Conservation (phyloP, 2,888 invertebrate genomes). For the Cephus rjabovi region DNA sequence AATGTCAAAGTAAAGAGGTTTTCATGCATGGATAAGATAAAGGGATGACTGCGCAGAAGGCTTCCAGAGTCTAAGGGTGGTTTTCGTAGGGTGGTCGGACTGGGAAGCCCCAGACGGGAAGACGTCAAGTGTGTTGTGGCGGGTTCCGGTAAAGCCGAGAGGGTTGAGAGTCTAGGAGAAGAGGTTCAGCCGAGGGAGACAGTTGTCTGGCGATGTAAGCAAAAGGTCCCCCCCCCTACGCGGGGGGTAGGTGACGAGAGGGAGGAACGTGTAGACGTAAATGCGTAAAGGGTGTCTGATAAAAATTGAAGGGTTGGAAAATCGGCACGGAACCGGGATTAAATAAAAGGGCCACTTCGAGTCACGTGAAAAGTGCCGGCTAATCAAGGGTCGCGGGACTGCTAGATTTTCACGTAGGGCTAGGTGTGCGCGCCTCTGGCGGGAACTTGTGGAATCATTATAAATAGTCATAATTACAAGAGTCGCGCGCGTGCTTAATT, state of each 20-base stretch:
- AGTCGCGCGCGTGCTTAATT: slow-evolving; percentile 64
- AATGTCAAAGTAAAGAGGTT: not conserved
- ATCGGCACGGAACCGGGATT: not conserved
- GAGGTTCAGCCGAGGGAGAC: not conserved
- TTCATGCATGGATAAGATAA: not conserved
- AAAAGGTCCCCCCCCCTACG: not conserved
- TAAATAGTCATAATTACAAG: slow-evolving; percentile 67
- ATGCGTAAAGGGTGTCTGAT: not conserved
- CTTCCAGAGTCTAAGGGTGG: not conserved
- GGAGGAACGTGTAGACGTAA: not conserved
- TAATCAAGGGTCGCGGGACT: not conserved
- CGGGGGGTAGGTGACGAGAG: not conserved
- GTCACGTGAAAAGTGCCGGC: not conserved
- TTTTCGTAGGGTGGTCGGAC: not conserved
- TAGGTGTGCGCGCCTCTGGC: not conserved
- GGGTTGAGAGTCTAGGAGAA: slow-evolving; percentile 31
- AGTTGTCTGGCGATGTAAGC: not conserved
- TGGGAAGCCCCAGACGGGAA: not conserved
- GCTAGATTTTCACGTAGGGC: not conserved
- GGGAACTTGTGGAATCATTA: slow-evolving; percentile 55
- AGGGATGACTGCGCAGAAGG: not conserved
- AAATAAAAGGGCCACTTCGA: not conserved
- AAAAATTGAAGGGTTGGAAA: not conserved
- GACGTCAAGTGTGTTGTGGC: slow-evolving; percentile 44
- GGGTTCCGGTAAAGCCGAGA: slow-evolving; percentile 41